These are phyloP conservation scores for Callionymus lyra DNA, from an alignment of 2,113 vertebrate genomes.

Conservation along the genomic window DNA sequence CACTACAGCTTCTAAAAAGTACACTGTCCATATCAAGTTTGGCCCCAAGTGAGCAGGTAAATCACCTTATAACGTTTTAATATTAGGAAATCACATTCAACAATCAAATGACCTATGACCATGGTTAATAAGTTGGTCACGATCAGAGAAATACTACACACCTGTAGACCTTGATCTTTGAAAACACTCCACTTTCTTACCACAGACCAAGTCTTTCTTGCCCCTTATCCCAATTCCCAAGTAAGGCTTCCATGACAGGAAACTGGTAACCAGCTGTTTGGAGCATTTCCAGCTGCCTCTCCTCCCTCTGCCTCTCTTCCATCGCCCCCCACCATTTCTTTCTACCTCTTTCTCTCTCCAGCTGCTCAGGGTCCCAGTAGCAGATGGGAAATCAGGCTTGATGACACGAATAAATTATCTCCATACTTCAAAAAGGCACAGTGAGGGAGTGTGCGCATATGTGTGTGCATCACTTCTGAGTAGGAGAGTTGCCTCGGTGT, in stretches of 20 bases:
- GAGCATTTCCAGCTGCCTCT: constrained; percentile 58
- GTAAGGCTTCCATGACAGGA: constrained; percentile 61
- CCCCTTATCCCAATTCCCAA: constrained; percentile 38
- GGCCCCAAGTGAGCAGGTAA: too few species aligned
- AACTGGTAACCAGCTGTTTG: constrained; percentile 66
- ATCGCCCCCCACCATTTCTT: constrained; percentile 27
- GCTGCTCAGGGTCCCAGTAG: constrained; percentile 69
- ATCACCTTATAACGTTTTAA: too few species aligned
- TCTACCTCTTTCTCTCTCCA: constrained; percentile 49
- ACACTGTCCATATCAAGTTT: too few species aligned
- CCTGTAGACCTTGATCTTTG: constrained; percentile 33
- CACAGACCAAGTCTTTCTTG: constrained; percentile 28
- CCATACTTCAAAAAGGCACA: constrained; percentile 65
- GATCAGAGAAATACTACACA: too few species aligned
- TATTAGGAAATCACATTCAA: too few species aligned
- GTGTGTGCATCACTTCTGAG: constrained; percentile 26
- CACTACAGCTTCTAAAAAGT: too few species aligned
- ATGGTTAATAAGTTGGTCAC: too few species aligned
- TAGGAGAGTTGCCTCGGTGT: constrained; percentile 32
- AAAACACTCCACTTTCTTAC: constrained; percentile 44
- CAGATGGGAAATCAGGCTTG: constrained; percentile 72
- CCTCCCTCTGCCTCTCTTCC: constrained; percentile 35
- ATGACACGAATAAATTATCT: constrained; percentile 74
- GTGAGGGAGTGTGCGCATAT: constrained; percentile 28
- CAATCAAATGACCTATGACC: too few species aligned